Evolutionary conservation across 2,888 invertebrate species (phyloP), one percentile per base, ranked within the genome.

Genomic region (Volucella bombylans): DNA sequence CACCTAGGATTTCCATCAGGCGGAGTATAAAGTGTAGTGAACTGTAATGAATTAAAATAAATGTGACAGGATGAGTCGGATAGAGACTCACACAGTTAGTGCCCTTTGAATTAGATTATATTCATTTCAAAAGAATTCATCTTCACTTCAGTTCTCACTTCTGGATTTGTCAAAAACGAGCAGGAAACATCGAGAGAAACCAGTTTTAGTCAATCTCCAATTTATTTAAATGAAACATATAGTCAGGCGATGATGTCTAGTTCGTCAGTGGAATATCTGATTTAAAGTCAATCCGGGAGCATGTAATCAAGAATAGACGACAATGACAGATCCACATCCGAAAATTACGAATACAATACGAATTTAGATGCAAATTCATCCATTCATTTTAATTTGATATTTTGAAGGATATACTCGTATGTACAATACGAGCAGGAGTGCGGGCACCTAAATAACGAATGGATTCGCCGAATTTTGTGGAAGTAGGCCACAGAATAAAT

Each of bases 21-120:
- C 39, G 4, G 38, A 1, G 2, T 0, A 23, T 41, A 50, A 14
- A 52, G 41, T 52, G 9, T 41, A 50, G 39, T 50, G 65, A 65
- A 41, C 41, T 50, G 65, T 39, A 64, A 65, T 41, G 39, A 65
- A 65, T 65, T 65, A 41, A 41, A 65, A 52, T 11, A 52, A 65
- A 65, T 65, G 41, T 50, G 6, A 18, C 18, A 14, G 41, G 12
- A 39, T 39, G 10, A 3, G 12, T 11, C 23, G 39, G 47, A 8
- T 2, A 38, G 11, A 15, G 2, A 49, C n/a, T n/a, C 12, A 62
- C 11, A 64, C 4, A 38, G 38, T 4, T 11, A 49, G 9, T 18
- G 50, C 23, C 18, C 41, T 11, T 8, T 14, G 8, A 11, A 45
- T 8, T 14, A 8, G 6, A 47, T 14, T n/a, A 38, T 64, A 49